These are phyloP conservation scores for Podabrus alpinus DNA, from an alignment of 2,888 invertebrate species.

Conservation along the genomic window DNA sequence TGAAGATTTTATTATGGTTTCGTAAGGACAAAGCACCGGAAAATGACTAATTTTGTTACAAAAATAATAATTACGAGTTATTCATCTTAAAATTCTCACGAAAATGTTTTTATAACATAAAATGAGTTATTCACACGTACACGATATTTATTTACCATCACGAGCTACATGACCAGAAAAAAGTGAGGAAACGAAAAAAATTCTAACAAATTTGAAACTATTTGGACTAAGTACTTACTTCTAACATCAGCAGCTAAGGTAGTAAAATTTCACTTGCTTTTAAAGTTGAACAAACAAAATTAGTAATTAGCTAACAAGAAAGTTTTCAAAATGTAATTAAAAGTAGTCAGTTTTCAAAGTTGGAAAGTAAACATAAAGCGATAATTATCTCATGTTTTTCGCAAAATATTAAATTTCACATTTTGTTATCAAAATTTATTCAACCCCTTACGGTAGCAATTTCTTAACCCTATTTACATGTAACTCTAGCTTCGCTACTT, in stretches of 20 bases:
- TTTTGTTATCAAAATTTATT: not conserved
- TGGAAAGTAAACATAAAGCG: not conserved
- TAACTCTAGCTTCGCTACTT: not conserved
- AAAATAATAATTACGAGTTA: not conserved
- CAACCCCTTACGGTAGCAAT: not conserved
- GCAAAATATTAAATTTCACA: not conserved
- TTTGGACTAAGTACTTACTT: not conserved
- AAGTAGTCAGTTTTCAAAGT: not conserved
- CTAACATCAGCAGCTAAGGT: not conserved
- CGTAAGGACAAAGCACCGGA: not conserved
- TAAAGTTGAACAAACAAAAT: not conserved
- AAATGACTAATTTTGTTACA: not conserved
- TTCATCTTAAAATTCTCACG: conserved; percentile 3
- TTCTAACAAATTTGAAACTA: not conserved
- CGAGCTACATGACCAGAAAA: not conserved
- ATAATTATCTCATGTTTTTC: not conserved
- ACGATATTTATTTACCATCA: not conserved
- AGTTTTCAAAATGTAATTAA: not conserved
- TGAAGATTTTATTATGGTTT: not conserved
- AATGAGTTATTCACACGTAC: not conserved
- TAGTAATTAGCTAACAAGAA: not conserved
- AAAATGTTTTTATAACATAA: not conserved
- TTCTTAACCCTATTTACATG: not conserved
- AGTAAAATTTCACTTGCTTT: not conserved
- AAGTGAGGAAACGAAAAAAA: not conserved